Evolutionary conservation across 1,140 invertebrate species (phyloP).

Genomic region (Augochlora pura): DNA sequence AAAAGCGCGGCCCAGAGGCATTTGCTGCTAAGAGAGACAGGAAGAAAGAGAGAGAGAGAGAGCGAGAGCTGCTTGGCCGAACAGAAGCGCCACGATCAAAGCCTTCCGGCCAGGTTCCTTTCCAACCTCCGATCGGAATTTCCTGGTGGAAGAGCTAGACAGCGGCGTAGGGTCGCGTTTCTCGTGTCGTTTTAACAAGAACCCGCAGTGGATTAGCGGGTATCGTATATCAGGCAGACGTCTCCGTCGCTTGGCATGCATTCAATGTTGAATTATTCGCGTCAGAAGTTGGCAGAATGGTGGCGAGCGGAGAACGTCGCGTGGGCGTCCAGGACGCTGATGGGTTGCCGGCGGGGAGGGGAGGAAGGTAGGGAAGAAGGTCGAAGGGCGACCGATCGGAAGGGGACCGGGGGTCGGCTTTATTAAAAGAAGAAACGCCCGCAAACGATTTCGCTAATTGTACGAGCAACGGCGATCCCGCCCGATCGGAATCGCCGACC

Average conservation of each 20-base stretch:
- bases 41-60: too few species aligned
- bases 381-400: too few species aligned
- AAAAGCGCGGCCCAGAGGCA: not conserved
- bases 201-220: slow-evolving; percentile 33
- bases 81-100: slow-evolving; percentile 14
- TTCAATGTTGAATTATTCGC: slow-evolving; percentile 45
- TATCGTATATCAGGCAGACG: not conserved
- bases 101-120: not conserved
- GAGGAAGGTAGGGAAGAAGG: not conserved
- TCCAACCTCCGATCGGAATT: slow-evolving; percentile 10
- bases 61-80: not conserved
- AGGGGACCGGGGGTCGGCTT: slow-evolving; percentile 19
- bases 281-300: not conserved
- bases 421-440: slow-evolving; percentile 21
- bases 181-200: slow-evolving; percentile 1
- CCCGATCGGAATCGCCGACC: slow-evolving; percentile 78
- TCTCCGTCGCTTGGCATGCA: slow-evolving; percentile 31
- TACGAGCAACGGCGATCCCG: slow-evolving; percentile 8
- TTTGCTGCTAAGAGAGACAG: too few species aligned
- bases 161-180: not conserved
- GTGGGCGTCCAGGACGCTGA: too few species aligned
- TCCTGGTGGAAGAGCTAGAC: not conserved
- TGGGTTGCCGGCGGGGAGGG: not conserved
- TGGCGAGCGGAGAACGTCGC: not conserved
- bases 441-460: slow-evolving; percentile 45